A percentile compares a stretch with the other conserved stretches of the same genome.
These are phyloP conservation scores for Calyptommatus sinebrachiatus DNA, from an alignment of 2,113 vertebrate genomes.

Conservation along the genomic window DNA sequence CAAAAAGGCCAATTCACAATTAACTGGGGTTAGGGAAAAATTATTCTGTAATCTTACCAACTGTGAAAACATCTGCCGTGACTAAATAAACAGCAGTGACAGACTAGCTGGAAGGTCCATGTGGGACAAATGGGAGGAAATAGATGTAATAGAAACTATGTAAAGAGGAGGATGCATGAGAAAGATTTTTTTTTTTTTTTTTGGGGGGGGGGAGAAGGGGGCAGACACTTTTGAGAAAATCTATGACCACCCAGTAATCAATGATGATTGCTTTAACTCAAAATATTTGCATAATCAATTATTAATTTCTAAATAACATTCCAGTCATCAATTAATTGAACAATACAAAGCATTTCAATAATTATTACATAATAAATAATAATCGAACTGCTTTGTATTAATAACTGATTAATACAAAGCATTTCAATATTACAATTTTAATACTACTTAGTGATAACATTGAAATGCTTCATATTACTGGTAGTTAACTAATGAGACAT, in stretches of 20 bases:
- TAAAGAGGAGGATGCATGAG: not conserved
- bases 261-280: not conserved
- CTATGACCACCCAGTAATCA: not conserved
- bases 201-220: not conserved
- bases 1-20: constrained; percentile 12
- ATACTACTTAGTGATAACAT: too few relatives aligned
- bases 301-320: too few relatives aligned
- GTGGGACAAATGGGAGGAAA: not conserved
- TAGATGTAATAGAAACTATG: not conserved
- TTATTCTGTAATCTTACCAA: constrained; percentile 19
- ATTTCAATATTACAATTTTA: too few relatives aligned
- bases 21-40: constrained; percentile 31
- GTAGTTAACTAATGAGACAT: too few relatives aligned
- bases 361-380: too few relatives aligned
- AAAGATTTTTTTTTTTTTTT: not conserved
- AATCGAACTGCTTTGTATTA: too few relatives aligned
- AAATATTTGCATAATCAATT: too few relatives aligned
- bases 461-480: too few relatives aligned
- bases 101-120: not conserved
- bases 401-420: too few relatives aligned
- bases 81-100: not conserved
- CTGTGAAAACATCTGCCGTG: constrained; percentile 19
- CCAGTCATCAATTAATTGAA: too few relatives aligned
- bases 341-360: too few relatives aligned
- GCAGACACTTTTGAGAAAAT: not conserved